Base-by-base conservation (phyloP, 2,113 vertebrate genomes). In the Triplophysa siluroides region DNA sequence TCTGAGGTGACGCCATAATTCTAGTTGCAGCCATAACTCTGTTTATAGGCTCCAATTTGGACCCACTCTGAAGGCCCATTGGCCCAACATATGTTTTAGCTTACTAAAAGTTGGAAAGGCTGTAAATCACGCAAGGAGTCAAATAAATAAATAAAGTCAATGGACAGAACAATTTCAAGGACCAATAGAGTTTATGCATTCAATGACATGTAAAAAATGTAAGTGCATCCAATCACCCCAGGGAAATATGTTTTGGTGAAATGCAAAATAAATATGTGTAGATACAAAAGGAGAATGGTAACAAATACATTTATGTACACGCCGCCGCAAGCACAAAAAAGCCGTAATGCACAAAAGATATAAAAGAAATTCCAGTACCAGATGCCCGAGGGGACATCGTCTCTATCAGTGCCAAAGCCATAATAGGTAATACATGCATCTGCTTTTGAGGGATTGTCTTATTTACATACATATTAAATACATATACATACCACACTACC, bases 401-500 rank as follows among this genome's bases (percentile, higher is more conserved):
- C 54, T 11, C 2, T 74, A 54, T 18, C 24, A 76, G 61, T 3
- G 68, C 83, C 43, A 76, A 83, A 58, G 33, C 70, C 69, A 78
- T 62, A 18, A 71, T 75, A 75, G 86, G 88, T 85, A 89, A 85
- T 84, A 82, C 67, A 82, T 85, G 79, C 76, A 73, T 84, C 82
- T 70, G 83, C 77, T 85, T 83, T 71, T 76, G 14, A 52, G 66
- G 84, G 61, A 70, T 56, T 43, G 8, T 71, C 85, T 89, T 89
- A 91, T 90, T 91, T 89, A 86, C 89, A 92, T 90, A 89, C 86
- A 88, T 82, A 90, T 90, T 89, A 91, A 88, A 91, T 83, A 87
- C 50, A 79, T 24, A 76, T 1, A 72, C 26, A 71, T 82, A 81
- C 43, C 64, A 43, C 24, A 76, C 61, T 4, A 45, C 18, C 33